phyloP scores from a whole-genome alignment of 2,888 invertebrate species.

The Hipparchia sbordonii region DNA sequence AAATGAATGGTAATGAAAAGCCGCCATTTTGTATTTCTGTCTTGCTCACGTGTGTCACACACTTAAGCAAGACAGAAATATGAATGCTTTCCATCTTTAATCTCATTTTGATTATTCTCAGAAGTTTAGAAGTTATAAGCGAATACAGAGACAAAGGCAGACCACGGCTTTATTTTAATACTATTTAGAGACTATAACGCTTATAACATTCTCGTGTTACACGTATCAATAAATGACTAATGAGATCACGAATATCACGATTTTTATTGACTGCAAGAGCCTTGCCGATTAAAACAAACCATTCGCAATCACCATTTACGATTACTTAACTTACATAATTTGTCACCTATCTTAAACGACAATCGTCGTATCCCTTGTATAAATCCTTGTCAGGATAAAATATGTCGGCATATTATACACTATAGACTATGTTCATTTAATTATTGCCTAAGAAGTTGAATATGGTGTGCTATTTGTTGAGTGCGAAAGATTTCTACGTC shows the following conservation, averaged over 20 bases:
- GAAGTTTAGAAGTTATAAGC: too few species aligned
- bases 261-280: not conserved
- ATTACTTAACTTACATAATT: conserved; percentile 15
- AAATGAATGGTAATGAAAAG: too few species aligned
- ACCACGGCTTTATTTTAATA: too few species aligned
- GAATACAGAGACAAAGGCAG: too few species aligned
- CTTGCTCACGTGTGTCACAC: too few species aligned
- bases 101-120: too few species aligned
- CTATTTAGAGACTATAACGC: too few species aligned
- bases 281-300: not conserved
- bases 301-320: conserved; percentile 2
- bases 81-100: too few species aligned
- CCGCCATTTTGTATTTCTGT: too few species aligned
- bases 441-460: not conserved
- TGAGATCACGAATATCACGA: not conserved
- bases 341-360: conserved; percentile 5
- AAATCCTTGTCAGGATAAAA: conserved; percentile 14
- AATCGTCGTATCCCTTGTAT: conserved; percentile 9
- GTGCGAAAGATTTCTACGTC: not conserved
- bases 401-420: not conserved
- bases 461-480: not conserved
- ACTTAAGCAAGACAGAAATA: too few species aligned
- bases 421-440: not conserved
- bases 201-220: too few species aligned
- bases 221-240: not conserved